Conservation (phyloP, 2,797 vertebrate species). For the Rhabdomys pumilio region DNA sequence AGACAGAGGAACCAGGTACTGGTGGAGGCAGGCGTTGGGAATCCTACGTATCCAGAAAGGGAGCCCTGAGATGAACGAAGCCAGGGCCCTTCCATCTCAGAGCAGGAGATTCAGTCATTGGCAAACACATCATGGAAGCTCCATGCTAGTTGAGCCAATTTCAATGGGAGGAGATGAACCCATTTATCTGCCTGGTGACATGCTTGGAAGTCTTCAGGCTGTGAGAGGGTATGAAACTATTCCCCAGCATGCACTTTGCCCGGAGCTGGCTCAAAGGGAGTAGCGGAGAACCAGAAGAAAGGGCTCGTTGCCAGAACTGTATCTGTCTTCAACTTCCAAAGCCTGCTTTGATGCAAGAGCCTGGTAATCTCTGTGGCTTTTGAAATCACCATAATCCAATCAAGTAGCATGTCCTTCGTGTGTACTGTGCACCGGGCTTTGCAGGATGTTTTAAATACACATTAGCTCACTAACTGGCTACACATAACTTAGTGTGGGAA, state of each 20-base stretch:
- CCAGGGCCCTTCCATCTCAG: constrained; percentile 69
- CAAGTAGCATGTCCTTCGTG: background rate
- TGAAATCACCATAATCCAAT: background rate
- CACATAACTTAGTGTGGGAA: background rate
- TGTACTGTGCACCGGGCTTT: background rate
- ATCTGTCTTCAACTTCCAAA: background rate
- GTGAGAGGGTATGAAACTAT: background rate
- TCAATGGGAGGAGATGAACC: constrained; percentile 49
- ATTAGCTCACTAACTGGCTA: background rate
- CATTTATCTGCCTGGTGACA: constrained; percentile 72
- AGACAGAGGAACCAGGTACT: rapidly evolving
- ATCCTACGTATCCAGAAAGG: constrained; percentile 8
- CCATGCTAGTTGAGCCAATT: background rate
- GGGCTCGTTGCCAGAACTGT: background rate
- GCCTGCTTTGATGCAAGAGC: background rate
- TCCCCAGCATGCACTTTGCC: background rate
- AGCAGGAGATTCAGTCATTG: constrained; percentile 69
- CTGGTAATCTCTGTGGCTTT: background rate
- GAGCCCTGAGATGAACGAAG: constrained; percentile 32
- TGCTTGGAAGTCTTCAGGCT: constrained; percentile 19
- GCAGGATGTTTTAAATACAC: background rate
- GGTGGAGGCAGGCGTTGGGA: background rate
- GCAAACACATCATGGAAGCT: constrained; percentile 73
- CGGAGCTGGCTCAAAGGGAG: background rate
- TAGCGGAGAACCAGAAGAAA: background rate